Percentiles rank a stretch among this genome's conserved stretches.
These are phyloP conservation scores for Nemoura dubitans DNA, from an alignment of 2,888 invertebrate genomes.

Conservation along the genomic window DNA sequence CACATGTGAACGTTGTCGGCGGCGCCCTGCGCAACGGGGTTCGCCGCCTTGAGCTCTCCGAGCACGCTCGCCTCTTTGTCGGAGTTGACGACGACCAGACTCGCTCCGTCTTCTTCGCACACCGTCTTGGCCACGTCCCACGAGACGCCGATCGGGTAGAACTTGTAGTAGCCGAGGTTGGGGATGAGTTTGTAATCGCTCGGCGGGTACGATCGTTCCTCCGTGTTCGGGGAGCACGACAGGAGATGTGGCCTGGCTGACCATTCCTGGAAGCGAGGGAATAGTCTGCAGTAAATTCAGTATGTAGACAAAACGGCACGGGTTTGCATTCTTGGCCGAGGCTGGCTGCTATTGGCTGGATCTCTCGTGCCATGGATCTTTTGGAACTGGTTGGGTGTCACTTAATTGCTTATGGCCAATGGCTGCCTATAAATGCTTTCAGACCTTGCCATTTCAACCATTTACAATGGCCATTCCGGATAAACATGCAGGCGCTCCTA, in stretches of 20 bases:
- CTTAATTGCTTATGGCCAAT: no score
- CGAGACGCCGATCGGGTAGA: not conserved
- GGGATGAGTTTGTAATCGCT: not conserved
- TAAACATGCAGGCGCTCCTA: no score
- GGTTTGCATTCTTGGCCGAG: no score
- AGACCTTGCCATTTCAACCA: no score
- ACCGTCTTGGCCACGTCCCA: constrained; percentile 13
- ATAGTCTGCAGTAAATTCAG: not conserved
- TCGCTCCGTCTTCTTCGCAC: not conserved
- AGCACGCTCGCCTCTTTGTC: not conserved
- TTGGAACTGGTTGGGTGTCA: no score
- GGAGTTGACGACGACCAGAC: not conserved
- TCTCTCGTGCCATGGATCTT: no score
- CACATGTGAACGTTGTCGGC: not conserved
- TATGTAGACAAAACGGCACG: no score
- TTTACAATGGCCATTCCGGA: no score
- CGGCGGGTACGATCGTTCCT: not conserved
- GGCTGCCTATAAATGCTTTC: no score
- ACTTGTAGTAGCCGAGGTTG: constrained; percentile 29
- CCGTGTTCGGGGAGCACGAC: not conserved
- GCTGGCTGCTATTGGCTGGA: no score
- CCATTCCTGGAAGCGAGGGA: not conserved
- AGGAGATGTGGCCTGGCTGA: not conserved
- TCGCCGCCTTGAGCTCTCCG: not conserved
- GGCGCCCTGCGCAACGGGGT: not conserved